Percentiles rank a stretch among this genome's conserved stretches.
Evolutionary conservation across 2,113 vertebrate genomes (phyloP).

Genomic region (Herpailurus yagouaroundi): DNA sequence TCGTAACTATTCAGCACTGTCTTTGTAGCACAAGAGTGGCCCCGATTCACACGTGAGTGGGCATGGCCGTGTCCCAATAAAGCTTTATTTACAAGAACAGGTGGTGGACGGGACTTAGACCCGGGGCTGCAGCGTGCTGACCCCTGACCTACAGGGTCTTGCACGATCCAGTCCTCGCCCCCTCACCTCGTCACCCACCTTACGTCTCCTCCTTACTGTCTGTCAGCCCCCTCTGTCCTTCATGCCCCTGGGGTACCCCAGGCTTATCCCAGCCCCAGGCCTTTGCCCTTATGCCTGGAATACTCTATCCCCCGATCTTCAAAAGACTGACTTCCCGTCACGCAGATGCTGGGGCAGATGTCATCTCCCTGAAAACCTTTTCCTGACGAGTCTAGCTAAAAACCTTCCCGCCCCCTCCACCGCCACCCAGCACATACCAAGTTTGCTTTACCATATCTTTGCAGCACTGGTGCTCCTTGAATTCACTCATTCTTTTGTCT

Average conservation of each 20-base stretch:
- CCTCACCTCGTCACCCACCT: accelerated
- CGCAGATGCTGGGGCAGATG: not conserved
- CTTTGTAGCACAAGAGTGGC: not conserved
- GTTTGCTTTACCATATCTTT: not conserved
- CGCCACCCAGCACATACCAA: not conserved
- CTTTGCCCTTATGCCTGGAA: not conserved
- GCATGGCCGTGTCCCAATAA: not conserved
- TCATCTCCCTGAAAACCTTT: not conserved
- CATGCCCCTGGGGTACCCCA: accelerated
- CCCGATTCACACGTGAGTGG: accelerated
- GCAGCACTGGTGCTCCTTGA: not conserved
- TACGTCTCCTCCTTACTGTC: not conserved
- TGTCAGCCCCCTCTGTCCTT: not conserved
- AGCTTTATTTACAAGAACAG: not conserved
- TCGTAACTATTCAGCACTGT: not conserved
- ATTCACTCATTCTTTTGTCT: not conserved
- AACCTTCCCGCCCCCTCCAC: not conserved
- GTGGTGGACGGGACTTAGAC: not conserved
- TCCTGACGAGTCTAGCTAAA: not conserved
- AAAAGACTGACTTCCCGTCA: not conserved
- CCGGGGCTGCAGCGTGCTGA: not conserved
- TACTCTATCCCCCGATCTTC: not conserved
- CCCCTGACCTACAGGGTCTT: not conserved
- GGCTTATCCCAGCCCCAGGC: not conserved
- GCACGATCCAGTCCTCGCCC: accelerated